Evolutionary conservation across 2,113 vertebrate genomes (phyloP).

Genomic region (Pygoscelis antarcticus): DNA sequence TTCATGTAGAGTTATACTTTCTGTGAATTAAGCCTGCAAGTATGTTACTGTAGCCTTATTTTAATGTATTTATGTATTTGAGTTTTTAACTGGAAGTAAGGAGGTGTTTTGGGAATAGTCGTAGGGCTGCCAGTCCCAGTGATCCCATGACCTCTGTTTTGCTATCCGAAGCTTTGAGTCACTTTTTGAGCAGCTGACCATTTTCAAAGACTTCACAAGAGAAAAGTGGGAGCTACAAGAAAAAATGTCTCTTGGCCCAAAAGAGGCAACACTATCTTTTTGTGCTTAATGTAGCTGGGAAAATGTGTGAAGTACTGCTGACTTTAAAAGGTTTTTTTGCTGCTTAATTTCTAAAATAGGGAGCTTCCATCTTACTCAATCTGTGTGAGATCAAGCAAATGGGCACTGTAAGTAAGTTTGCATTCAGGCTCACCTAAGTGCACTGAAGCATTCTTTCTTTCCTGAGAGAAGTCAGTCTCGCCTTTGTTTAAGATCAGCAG

Average conservation of each 20-base stretch:
- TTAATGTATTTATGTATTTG: not conserved
- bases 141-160: not conserved
- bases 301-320: not conserved
- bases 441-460: not conserved
- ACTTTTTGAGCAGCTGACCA: not conserved
- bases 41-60: not conserved
- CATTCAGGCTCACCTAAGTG: not conserved
- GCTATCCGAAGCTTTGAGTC: not conserved
- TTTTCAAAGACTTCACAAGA: not conserved
- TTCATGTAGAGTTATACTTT: slow-evolving; percentile 66
- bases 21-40: slow-evolving; percentile 55
- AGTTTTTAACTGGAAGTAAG: not conserved
- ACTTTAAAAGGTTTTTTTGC: not conserved
- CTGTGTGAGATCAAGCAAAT: not conserved
- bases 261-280: not conserved
- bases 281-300: not conserved
- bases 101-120: not conserved
- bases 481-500: not conserved
- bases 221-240: not conserved
- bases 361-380: not conserved
- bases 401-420: not conserved
- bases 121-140: not conserved
- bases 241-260: not conserved
- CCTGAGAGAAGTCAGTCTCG: not conserved
- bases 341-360: not conserved